Evolutionary conservation across 2,113 vertebrate genomes (phyloP), one percentile per base, ranked within the genome.

Genomic region (Halichoeres trimaculatus): DNA sequence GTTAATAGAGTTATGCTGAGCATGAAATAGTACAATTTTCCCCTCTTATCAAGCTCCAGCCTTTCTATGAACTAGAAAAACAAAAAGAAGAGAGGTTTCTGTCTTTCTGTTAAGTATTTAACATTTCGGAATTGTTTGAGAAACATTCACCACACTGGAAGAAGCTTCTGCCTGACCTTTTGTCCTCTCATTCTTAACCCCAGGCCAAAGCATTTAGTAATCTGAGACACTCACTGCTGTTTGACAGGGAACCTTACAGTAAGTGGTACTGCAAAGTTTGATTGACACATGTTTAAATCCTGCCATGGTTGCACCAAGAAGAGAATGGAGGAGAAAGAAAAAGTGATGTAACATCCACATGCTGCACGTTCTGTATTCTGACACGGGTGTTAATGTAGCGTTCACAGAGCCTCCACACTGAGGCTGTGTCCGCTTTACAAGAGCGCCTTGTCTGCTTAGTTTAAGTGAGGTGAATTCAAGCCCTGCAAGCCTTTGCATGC

Each of bases 281-380:
- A 80, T 9, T 50, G 43, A 67, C 70, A 82, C 30, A 34, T 26
- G 41, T 74, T 81, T 11, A 84, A 70, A 81, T 56, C 43, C 36
- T 64, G 1, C 19, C 22, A 62, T 40, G 51, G 26, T 53, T 60
- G 20, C 12, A 72, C 43, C 47, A 61, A 52, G 41, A n/a, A 47
- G 43, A 45, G 43, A 45, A 45, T 45, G 17, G 43, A 76, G 41
- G 59, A 56, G 61, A 70, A 54, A 72, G 67, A 66, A 78, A 76
- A 16, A 23, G 43, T 80, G 70, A 83, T 51, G 66, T 53, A 75
- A 83, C 62, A 38, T 41, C 36, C 34, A 23, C 58, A 65, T 59
- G 52, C 60, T 45, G 53, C 13, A 73, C 36, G 53, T 54, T 78
- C 66, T 64, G 61, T 57, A 63, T 52, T 43, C 60, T 30, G 59